These are phyloP conservation scores for Ciona savignyi DNA, from an alignment of 23 tunicate genomes.

Conservation along the genomic window DNA sequence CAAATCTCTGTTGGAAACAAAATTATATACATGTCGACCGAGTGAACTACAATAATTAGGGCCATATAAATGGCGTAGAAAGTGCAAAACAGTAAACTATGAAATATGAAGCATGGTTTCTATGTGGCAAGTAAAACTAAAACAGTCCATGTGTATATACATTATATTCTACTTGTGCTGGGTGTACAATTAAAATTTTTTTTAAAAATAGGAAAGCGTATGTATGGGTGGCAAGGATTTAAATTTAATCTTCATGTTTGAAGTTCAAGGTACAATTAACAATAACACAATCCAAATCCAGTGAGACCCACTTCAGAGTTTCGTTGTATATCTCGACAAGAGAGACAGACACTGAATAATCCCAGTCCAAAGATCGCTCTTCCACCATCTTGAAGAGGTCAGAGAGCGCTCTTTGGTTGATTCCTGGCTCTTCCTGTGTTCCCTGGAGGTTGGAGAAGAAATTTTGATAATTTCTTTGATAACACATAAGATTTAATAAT, in stretches of 20 bases:
- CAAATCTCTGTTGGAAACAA: slow-evolving; percentile 38
- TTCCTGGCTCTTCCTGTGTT: slow-evolving; percentile 52
- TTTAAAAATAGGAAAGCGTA: no score
- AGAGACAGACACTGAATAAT: slow-evolving; percentile 55
- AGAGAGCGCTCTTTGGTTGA: slow-evolving; percentile 78
- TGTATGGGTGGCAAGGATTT: background rate
- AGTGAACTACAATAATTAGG: no score
- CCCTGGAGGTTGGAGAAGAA: slow-evolving; percentile 37
- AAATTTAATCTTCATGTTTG: background rate
- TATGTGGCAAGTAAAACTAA: no score
- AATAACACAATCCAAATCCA: background rate
- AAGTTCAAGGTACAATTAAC: background rate
- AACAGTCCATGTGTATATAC: no score
- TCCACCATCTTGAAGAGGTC: slow-evolving; percentile 67
- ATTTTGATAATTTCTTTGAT: no score
- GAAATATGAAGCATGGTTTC: no score
- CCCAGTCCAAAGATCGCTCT: slow-evolving; percentile 63
- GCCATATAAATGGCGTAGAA: no score
- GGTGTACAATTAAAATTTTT: no score
- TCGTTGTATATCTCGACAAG: slow-evolving; percentile 92
- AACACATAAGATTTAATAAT: no score
- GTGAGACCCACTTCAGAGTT: slow-evolving; percentile 40
- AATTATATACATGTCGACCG: no score
- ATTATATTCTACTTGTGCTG: no score
- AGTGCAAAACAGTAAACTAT: no score